Evolutionary conservation across 2,888 invertebrate genomes (phyloP), one percentile per base, ranked within the genome.

Genomic region (Acronicta psi): DNA sequence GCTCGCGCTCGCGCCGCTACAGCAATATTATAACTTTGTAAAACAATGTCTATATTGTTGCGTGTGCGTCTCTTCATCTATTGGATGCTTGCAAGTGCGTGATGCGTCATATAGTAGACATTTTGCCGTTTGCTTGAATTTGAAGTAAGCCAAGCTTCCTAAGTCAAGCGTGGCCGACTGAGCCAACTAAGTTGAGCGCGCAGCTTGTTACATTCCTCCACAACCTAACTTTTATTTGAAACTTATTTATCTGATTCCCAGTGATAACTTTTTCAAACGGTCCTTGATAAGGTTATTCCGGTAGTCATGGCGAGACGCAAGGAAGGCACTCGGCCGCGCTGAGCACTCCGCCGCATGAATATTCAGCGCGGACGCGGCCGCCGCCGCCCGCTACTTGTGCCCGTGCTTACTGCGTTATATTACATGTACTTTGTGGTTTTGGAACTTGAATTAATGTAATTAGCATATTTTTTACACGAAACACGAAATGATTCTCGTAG

Each of bases 261-360:
- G 34, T 42, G 14, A 11, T 46, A 36, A 43, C 45, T 65, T 65
- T 57, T 50, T 16, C 29, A 51, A 54, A 25, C 20, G 17, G 13
- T 54, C 4, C 16, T 46, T 53, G 49, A 66, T 59, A 59, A 59
- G 46, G 37, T 56, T 10, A 59, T 43, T 65, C 36, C 44, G 29
- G 38, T 18, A 18, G 41, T 51, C 29, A 54, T 17, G 36, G 45
- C 13, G 59, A 38, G 41, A 37, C 34, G 16, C 45, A 42, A 50
- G 34, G 40, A 50, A 45, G 50, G 10, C 53, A 51, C 72, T 66
- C 59, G 29, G 11, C 14, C 43, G 23, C 8, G 23, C 50, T 14
- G 29, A 50, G 65, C 25, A 38, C 43, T 46, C 36, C 34, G n/a
- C 10, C 38, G 50, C 43, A 71, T 69, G 67, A 71, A 72, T 69